Percentiles rank a stretch among this genome's conserved stretches.
phyloP scores from a whole-genome alignment of 2,797 vertebrate species.

The Catharus ustulatus region DNA sequence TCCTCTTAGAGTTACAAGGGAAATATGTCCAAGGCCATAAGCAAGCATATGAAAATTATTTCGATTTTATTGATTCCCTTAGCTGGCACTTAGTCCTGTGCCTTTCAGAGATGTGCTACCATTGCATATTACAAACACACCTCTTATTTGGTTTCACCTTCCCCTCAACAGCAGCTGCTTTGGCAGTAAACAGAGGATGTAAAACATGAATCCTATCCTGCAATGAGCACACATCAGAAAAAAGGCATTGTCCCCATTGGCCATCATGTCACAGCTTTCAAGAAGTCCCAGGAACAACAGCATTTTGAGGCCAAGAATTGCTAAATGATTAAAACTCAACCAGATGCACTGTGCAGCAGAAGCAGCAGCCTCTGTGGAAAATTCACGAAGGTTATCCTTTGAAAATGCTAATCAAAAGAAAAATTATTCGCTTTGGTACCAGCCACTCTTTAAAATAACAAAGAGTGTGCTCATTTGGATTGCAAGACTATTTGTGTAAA shows the following conservation, averaged over 20 bases:
- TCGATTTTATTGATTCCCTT: background rate
- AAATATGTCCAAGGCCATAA: background rate
- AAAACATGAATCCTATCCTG: background rate
- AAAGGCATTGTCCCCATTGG: background rate
- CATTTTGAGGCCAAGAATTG: constrained; percentile 3
- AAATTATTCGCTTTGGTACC: constrained; percentile 48
- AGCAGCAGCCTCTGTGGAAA: constrained; percentile 8
- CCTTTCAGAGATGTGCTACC: background rate
- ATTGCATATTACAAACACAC: background rate
- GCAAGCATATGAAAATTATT: background rate
- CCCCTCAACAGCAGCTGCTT: background rate
- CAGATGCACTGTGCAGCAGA: background rate
- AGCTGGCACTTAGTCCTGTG: background rate
- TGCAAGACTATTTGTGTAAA: constrained; percentile 54
- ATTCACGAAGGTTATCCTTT: constrained; percentile 57
- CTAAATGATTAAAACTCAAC: constrained; percentile 43
- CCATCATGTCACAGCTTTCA: background rate
- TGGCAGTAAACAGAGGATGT: background rate
- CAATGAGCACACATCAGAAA: background rate
- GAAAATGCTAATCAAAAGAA: constrained; percentile 56
- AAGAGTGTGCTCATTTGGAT: constrained; percentile 53
- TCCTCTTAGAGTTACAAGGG: background rate
- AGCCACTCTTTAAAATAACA: constrained; percentile 56
- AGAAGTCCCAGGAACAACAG: constrained; percentile 11
- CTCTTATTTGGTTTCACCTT: background rate